These are phyloP conservation scores for Mya arenaria DNA, from an alignment of 1,140 invertebrate species.

Conservation along the genomic window DNA sequence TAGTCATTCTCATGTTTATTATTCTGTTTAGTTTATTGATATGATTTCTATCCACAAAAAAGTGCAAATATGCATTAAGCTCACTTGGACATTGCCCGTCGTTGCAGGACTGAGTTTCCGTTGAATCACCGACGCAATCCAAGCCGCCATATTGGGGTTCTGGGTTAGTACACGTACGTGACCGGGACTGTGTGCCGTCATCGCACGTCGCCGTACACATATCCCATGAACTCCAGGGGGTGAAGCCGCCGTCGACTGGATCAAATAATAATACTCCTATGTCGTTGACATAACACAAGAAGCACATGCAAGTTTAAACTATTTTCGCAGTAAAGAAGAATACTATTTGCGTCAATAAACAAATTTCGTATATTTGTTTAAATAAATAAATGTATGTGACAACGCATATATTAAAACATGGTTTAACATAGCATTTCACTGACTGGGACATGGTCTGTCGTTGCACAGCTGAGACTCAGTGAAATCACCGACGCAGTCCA, in stretches of 20 bases:
- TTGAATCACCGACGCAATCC: constrained; percentile 59
- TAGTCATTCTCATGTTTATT: background rate
- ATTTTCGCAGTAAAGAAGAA: no score
- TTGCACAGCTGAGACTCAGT: background rate
- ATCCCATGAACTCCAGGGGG: constrained; percentile 69
- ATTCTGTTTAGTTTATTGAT: no score
- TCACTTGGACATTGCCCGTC: background rate
- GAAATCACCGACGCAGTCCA: constrained; percentile 42
- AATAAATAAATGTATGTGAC: no score
- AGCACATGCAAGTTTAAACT: no score
- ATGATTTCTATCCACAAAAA: no score
- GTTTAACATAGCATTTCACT: no score
- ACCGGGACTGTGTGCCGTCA: constrained; percentile 62
- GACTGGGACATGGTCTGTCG: background rate
- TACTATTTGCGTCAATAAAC: no score
- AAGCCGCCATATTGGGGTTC: constrained; percentile 66
- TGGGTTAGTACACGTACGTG: constrained; percentile 69
- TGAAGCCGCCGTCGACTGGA: constrained; percentile 71
- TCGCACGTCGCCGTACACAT: constrained; percentile 70
- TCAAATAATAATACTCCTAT: no score
- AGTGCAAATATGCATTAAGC: no score
- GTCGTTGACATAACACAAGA: no score
- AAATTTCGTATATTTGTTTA: no score
- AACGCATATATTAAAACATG: no score
- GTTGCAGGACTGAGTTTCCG: constrained; percentile 59